Base-by-base conservation (phyloP, 1,140 invertebrate genomes). In the Bombus superbus region DNA sequence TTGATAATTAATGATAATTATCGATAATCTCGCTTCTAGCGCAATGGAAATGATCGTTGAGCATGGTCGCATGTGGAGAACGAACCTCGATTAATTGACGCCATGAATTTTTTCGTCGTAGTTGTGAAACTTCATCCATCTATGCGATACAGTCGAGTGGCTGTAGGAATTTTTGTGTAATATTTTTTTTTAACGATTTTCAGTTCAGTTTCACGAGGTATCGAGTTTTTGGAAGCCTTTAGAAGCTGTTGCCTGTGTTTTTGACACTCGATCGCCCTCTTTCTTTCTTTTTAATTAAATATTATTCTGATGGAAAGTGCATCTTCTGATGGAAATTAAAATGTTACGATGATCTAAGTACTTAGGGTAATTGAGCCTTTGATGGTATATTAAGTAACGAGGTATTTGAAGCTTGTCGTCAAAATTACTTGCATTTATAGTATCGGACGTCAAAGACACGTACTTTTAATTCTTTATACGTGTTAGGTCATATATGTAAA, bases 11-110 rank as follows among this genome's bases (percentile, higher is more conserved):
- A 64, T 18, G 0, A 18, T 18, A 47, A 47, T 18, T 47, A 47
- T 44, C 57, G 69, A 35, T 62, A 73, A 73, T 81, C n/a, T 40
- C 62, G 38, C 42, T 22, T 68, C 77, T 68, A 25, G 3, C n/a
- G 59, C 32, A 42, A 79, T n/a, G 11, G 1, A 42, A 79, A 79
- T 79, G 68, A 79, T 79, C 62, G 77, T 68, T 68, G 18, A n/a
- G 22, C 32, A 9, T 18, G n/a, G 28, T 68, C n/a, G 62, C n/a
- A 18, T 44, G 62, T 47, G 40, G 62, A 44, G n/a, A 79, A 79
- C 32, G 47, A 76, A 25, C 13, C 25, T 59, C 35, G 53, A 62
- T 76, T 76, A 76, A 76, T 76, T 35, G 35, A 40, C 13, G 32
- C 74, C 35, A 38, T 76, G 35, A 35, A 62, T 62, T 32, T 40